Base-by-base conservation (phyloP, 37 sponge, comb jelly and placozoan species). In the Dysidea cf. avara region DNA sequence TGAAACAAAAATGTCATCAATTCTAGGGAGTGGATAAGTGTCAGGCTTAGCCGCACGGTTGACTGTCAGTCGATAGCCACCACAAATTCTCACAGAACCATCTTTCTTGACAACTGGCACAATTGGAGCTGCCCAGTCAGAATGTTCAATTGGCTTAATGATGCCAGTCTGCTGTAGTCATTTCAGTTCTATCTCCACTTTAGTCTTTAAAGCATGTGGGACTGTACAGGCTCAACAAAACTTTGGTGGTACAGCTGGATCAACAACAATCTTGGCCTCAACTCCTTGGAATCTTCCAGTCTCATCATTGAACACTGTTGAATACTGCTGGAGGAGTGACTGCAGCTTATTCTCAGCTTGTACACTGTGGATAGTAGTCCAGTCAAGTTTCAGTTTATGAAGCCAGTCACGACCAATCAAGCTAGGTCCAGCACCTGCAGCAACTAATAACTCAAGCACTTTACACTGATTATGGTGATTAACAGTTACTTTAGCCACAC, bases 41-140 rank as follows among this genome's bases (percentile, higher is more conserved):
- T n/a, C n/a, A n/a, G n/a, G n/a, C n/a, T n/a, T n/a, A n/a, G n/a
- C n/a, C n/a, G n/a, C n/a, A n/a, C n/a, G n/a, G n/a, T n/a, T n/a
- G n/a, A n/a, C n/a, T n/a, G 81, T 80, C 2, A 57, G 13, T 63
- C 69, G 69, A 49, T 68, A 77, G 40, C 77, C 85, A 14, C 85
- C 85, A 59, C 85, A 84, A 33, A 84, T 76, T 29, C 85, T 53
- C 37, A 84, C 71, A 12, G 77, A 56, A 43, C 75, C 49, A 56
- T 77, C 78, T 6, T 33, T 16, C 58, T 77, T 77, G 47, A 16
- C 20, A 50, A 85, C 79, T 22, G 79, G 74, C 20, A 85, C 86
- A n/a, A 77, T 69, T 0, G 79, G 79, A 17, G 78, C 63, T 3
- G 74, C 86, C 79, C 86, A 78, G 20, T 66, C 77, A 7, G 77